Evolutionary conservation across 2,888 invertebrate genomes (phyloP).

Genomic region (Gymnoscelis rufifasciata): DNA sequence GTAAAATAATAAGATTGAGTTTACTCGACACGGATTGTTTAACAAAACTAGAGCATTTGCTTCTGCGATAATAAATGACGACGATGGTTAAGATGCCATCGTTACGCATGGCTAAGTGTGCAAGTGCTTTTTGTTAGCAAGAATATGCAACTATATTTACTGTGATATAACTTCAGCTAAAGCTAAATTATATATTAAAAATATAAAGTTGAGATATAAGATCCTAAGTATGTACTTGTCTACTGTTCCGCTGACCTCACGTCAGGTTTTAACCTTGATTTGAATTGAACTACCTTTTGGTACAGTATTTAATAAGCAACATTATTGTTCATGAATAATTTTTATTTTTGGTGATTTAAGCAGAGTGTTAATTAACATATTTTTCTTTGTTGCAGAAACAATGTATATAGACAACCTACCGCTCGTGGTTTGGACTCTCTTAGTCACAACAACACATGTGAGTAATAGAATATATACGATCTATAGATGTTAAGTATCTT

Average conservation of each 20-base stretch:
- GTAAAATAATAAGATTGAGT: too few species aligned
- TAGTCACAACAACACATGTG: slow-evolving; percentile 88
- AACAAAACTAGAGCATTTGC: not conserved
- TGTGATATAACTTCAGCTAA: not conserved
- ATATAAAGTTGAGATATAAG: too few species aligned
- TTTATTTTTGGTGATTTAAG: not conserved
- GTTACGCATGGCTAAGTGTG: slow-evolving; percentile 10
- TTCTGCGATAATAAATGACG: not conserved
- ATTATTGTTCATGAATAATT: too few species aligned
- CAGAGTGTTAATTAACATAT: not conserved
- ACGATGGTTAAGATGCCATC: slow-evolving; percentile 2
- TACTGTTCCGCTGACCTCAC: slow-evolving; percentile 58
- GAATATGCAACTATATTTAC: slow-evolving; percentile 11
- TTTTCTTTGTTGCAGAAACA: slow-evolving; percentile 87
- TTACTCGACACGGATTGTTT: not conserved
- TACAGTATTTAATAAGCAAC: too few species aligned
- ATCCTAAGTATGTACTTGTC: not conserved
- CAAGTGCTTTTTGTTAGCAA: slow-evolving; percentile 4
- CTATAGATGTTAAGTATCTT: too few species aligned
- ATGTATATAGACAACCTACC: slow-evolving; percentile 93
- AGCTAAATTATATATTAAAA: too few species aligned
- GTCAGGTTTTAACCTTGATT: slow-evolving; percentile 50
- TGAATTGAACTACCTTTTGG: not conserved
- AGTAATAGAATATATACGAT: slow-evolving; percentile 64
- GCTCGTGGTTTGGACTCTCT: slow-evolving; percentile 94